These are phyloP conservation scores for Agraylea sexmaculata DNA, from an alignment of 1,140 invertebrate genomes.

Conservation along the genomic window DNA sequence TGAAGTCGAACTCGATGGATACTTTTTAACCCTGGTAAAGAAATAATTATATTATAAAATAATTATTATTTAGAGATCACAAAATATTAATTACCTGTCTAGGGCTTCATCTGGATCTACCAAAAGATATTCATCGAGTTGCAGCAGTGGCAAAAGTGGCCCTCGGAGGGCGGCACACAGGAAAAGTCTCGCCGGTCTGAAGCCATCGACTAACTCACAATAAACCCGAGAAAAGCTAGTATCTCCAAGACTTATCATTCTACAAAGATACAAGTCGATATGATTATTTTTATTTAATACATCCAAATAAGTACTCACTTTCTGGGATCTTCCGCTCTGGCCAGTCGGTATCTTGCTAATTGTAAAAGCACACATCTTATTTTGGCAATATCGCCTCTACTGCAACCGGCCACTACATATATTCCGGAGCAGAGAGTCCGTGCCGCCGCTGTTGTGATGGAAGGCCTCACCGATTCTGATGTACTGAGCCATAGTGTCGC, in stretches of 20 bases:
- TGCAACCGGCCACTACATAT: conserved; percentile 69
- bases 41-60: conserved; percentile 11
- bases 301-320: conserved; percentile 33
- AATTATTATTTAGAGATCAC: background rate
- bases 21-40: conserved; percentile 52
- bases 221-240: conserved; percentile 86
- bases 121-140: conserved; percentile 84
- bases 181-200: conserved; percentile 85
- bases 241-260: conserved; percentile 68
- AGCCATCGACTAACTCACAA: conserved; percentile 78
- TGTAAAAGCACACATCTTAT: conserved; percentile 67
- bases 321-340: conserved; percentile 70
- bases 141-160: conserved; percentile 85
- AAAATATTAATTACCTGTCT: conserved; percentile 33
- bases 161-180: conserved; percentile 82
- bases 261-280: conserved; percentile 25
- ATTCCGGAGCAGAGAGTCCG: conserved; percentile 68
- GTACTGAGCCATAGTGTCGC: conserved; percentile 66
- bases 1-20: conserved; percentile 46
- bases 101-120: conserved; percentile 82
- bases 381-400: conserved; percentile 70
- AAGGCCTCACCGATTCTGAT: conserved; percentile 56
- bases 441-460: conserved; percentile 52
- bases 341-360: conserved; percentile 73
- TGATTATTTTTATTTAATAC: conserved; percentile 1